Base-by-base conservation (phyloP, 1,140 invertebrate genomes). In the Lordiphosa clarofinis region DNA sequence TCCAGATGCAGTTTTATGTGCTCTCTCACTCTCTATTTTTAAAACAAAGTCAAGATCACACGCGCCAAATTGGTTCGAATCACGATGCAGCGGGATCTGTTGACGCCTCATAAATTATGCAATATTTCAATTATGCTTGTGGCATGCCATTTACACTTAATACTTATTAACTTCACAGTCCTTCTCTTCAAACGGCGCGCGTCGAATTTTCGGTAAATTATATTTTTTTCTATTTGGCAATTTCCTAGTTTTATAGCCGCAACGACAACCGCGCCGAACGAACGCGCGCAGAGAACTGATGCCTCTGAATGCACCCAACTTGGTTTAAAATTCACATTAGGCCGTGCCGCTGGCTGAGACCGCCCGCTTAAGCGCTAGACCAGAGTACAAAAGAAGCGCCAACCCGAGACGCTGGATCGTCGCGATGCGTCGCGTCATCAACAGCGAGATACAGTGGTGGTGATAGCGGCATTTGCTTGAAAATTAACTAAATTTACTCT, bases 301-400 rank as follows among this genome's bases (percentile, higher is more conserved):
- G 68, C 48, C 78, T 78, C 38, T 37, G 64, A 84, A 57, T 84
- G 78, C 78, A 82, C 57, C 56, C 68, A 64, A 56, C 73, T 70
- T 72, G 73, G 78, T 50, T 84, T 78, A 84, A 82, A 82, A 82
- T 82, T 84, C 73, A 73, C 78, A 78, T 73, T 76, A 65, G 57
- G 59, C 76, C 72, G 61, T 37, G 28, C 13, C 61, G 19, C 10
- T 11, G 15, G 10, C 40, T 52, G 60, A 76, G 58, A 54, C 58
- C 49, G 39, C 64, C 67, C 61, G 52, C 62, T 40, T 52, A 46
- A 56, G 28, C 28, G 28, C 28, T 8, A 31, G 28, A 31, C 28
- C 67, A 53, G 33, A 21, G 47, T 64, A 62, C 58, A 67, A 70
- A 82, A 81, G 76, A 73, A 73, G 70, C 70, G 70, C 66, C 71